Evolutionary conservation across 2,888 invertebrate genomes (phyloP), one percentile per base, ranked within the genome.

Genomic region (Lymantria dispar): DNA sequence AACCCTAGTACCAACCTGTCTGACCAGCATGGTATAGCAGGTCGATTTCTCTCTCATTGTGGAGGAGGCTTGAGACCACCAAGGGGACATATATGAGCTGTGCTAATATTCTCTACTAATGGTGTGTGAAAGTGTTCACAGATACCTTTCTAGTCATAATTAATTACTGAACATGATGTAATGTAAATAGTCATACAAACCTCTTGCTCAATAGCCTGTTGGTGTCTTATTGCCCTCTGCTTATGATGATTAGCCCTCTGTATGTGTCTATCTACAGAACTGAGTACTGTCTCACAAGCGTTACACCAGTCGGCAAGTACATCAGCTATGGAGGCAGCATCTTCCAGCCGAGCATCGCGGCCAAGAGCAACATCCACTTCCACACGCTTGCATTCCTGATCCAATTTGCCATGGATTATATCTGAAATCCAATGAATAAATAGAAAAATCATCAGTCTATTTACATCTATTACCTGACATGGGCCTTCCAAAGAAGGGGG

Each of bases 331-430:
- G 94, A 93, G 10, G 95, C 93, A 0, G 98, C 94, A 75, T 98
- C 97, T 47, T 95, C 96, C 0, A 95, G 94, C 36, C 96, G 94
- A 31, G 98, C 98, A 75, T 99, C 99, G 13, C 99, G 93, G 0
- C 98, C 98, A 36, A 98, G 94, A 0, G 98, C 98, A 69, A 96
- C 98, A 80, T 99, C 98, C 0, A 99, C 95, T 86, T 99, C 98
- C 37, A 99, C 92, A 60, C 96, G 95, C 65, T 96, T 96, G 82
- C 98, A 97, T 76, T 97, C 97, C 81, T 99, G 99, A 84, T 99
- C 99, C 61, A 99, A 88, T 87, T 98, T 99, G 1, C 98, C 99
- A 65, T 97, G 97, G 67, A 98, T 98, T 63, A 99, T 97, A 80
- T 98, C 97, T 95, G 85, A 0, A 91, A 70, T 33, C 3, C 8